Conservation (phyloP, 2,797 vertebrate genomes). For the Streptopelia turtur region DNA sequence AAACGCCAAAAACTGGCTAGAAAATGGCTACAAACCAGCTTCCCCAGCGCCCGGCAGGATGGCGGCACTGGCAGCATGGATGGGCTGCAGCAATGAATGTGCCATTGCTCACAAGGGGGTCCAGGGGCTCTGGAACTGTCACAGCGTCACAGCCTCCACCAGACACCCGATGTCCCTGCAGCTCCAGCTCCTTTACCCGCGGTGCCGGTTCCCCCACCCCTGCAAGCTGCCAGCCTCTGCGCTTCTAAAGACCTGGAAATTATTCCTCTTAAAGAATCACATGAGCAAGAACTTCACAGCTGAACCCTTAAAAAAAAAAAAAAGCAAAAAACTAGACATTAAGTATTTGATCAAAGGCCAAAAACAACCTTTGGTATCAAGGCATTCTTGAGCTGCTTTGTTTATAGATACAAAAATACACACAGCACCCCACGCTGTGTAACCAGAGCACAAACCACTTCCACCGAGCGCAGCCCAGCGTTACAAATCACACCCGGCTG, state of each 20-base stretch:
- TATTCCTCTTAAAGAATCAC: not conserved
- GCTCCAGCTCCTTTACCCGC: no score
- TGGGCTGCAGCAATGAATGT: rapidly evolving
- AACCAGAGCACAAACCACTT: slow-evolving; percentile 24
- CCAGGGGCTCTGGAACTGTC: rapidly evolving
- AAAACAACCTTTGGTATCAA: slow-evolving; percentile 69
- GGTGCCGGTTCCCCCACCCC: not conserved
- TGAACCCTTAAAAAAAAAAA: not conserved
- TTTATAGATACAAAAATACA: slow-evolving; percentile 73
- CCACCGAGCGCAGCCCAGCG: not conserved
- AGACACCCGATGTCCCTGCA: no score
- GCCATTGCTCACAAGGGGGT: rapidly evolving
- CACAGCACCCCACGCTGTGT: slow-evolving; percentile 48
- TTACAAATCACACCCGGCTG: not conserved
- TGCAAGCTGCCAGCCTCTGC: rapidly evolving
- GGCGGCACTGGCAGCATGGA: rapidly evolving
- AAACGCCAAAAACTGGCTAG: no score
- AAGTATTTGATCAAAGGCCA: slow-evolving; percentile 63
- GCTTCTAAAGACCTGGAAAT: not conserved
- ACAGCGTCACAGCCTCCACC: not conserved
- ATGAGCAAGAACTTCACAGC: not conserved
- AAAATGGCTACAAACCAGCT: no score
- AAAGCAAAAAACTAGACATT: not conserved
- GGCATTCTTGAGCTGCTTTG: slow-evolving; percentile 70
- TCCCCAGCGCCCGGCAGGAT: rapidly evolving